phyloP scores from a whole-genome alignment of 2,113 vertebrate genomes.

The Nannobrachium achirus region DNA sequence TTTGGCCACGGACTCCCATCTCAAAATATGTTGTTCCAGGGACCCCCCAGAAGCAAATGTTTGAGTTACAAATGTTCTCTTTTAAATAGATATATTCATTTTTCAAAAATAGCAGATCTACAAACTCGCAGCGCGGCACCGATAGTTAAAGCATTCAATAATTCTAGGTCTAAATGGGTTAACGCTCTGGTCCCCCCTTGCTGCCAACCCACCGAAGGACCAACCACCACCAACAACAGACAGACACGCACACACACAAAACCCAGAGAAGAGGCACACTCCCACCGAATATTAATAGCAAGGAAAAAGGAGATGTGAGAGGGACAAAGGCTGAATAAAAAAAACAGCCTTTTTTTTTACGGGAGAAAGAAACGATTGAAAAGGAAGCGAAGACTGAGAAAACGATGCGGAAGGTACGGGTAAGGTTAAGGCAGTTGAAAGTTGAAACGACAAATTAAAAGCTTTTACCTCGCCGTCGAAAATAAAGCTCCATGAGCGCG shows the following conservation, averaged over 20 bases:
- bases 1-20: too few species aligned
- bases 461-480: conserved; percentile 63
- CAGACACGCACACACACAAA: conserved; percentile 1
- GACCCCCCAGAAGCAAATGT: too few species aligned
- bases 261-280: conserved; percentile 22
- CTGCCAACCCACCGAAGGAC: conserved; percentile 58
- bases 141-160: too few species aligned
- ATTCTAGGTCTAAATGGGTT: too few species aligned
- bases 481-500: conserved; percentile 54
- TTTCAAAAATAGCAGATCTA: too few species aligned
- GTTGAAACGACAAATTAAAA: conserved; percentile 31
- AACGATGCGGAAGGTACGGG: conserved; percentile 11
- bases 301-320: conserved; percentile 11
- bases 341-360: conserved; percentile 12
- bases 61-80: too few species aligned
- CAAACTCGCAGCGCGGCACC: too few species aligned
- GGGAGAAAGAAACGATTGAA: not conserved
- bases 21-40: too few species aligned
- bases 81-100: too few species aligned
- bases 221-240: conserved; percentile 44
- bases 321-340: conserved; percentile 10
- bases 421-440: not conserved
- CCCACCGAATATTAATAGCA: conserved; percentile 30
- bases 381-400: not conserved
- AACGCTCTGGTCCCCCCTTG: conserved; percentile 36